phyloP scores from a whole-genome alignment of 1,140 invertebrate species.

The Melanaphis sacchari region DNA sequence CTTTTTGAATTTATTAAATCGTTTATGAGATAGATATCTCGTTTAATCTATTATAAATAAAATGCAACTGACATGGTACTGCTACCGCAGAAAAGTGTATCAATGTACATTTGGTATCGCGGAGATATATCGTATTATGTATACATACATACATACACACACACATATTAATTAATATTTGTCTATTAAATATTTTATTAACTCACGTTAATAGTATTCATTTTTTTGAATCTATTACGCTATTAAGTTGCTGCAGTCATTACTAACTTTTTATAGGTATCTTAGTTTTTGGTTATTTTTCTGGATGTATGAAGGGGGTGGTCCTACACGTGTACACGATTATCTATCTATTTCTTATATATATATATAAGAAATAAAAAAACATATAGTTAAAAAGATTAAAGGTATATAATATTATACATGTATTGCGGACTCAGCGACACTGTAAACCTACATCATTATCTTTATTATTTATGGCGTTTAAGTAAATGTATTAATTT shows the following conservation, averaged over 20 bases:
- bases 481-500: not conserved
- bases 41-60: not conserved
- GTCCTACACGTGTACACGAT: not conserved
- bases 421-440: not conserved
- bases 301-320: not conserved
- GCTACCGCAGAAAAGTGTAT: not conserved
- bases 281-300: not conserved
- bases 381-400: too few species aligned
- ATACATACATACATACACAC: not conserved
- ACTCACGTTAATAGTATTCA: not conserved
- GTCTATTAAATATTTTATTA: not conserved
- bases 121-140: not conserved
- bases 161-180: not conserved
- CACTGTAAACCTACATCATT: not conserved
- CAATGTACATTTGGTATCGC: not conserved
- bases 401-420: not conserved
- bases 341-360: not conserved
- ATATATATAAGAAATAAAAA: too few species aligned
- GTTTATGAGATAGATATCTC: not conserved
- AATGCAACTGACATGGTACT: not conserved
- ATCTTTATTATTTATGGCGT: not conserved
- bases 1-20: not conserved
- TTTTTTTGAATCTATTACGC: not conserved
- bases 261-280: not conserved
- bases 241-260: not conserved